These are phyloP conservation scores for Enteromius thamalakanensis DNA, from an alignment of 2,797 vertebrate genomes.

Conservation along the genomic window DNA sequence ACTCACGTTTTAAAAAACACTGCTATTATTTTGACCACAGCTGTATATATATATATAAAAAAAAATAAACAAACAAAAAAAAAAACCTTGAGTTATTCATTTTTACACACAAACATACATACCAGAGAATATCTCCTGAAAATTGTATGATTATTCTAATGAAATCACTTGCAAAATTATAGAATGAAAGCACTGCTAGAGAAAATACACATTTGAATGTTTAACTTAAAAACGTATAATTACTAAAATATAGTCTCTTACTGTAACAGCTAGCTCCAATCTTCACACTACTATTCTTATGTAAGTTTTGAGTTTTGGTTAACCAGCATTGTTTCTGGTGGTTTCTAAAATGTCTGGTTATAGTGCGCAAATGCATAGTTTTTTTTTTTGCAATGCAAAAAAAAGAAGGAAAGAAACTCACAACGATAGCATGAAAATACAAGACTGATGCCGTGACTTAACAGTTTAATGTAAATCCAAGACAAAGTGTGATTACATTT, in stretches of 20 bases:
- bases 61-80: no score
- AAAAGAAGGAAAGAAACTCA: neutral
- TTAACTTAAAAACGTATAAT: neutral
- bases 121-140: neutral
- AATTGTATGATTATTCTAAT: neutral
- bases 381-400: neutral
- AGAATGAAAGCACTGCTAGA: neutral
- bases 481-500: slow-evolving; percentile 99
- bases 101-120: no score
- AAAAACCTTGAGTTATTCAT: no score
- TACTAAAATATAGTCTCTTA: neutral
- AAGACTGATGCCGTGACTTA: slow-evolving; percentile 88
- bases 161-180: neutral
- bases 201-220: slow-evolving; percentile 4
- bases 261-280: neutral
- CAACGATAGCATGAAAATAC: slow-evolving; percentile 33
- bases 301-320: neutral
- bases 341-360: slow-evolving; percentile 1
- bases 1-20: no score
- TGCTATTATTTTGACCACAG: no score
- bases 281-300: neutral
- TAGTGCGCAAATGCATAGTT: neutral
- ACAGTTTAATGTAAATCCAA: slow-evolving; percentile 99
- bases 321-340: neutral
- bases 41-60: no score